Base-by-base conservation (phyloP, 2,797 vertebrate species). In the Peromyscus aztecus region DNA sequence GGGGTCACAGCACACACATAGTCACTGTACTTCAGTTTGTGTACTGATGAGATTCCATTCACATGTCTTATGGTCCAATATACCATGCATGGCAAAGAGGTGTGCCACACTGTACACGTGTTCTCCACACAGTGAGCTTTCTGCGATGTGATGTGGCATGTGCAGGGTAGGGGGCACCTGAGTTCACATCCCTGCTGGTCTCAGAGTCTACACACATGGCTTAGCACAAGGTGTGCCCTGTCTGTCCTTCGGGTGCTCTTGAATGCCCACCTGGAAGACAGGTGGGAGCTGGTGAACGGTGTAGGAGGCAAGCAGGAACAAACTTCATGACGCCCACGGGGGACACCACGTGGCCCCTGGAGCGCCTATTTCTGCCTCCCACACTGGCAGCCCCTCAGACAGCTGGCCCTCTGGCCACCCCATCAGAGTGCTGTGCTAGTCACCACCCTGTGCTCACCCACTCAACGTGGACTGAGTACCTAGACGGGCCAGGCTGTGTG, bases 311-410 rank as follows among this genome's bases (percentile, higher is more conserved):
- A 55, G 27, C 34, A 52, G n/a, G 76, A 16, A 27, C 0, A 10
- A 49, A 16, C 31, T n/a, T 52, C 0, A 0, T 2, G 61, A 37
- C 37, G 1, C 19, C 29, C 5, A 0, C 17, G 1, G 1, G 40
- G 6, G n/a, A 27, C 7, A 24, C 17, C 2, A 0, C 3, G 10
- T 2, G 85, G 8, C 6, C 9, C 67, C 67, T 12, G 0, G 91
- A 24, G 6, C 40, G 37, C 23, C n/a, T 0, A 0, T 2, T 31
- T 17, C 80, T 59, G 6, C 19, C 8, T 9, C 57, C 82, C 63
- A 10, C 10, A 13, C 2, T 23, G 55, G 71, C 37, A 23, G 82
- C 43, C 16, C 27, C 2, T 17, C n/a, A 61, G 24, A 19, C 27
- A 24, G 81, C 49, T 3, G 43, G 16, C 34, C 21, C 40, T 23